Evolutionary conservation across 2,888 invertebrate species (phyloP).

Genomic region (Drymonia ruficornis): DNA sequence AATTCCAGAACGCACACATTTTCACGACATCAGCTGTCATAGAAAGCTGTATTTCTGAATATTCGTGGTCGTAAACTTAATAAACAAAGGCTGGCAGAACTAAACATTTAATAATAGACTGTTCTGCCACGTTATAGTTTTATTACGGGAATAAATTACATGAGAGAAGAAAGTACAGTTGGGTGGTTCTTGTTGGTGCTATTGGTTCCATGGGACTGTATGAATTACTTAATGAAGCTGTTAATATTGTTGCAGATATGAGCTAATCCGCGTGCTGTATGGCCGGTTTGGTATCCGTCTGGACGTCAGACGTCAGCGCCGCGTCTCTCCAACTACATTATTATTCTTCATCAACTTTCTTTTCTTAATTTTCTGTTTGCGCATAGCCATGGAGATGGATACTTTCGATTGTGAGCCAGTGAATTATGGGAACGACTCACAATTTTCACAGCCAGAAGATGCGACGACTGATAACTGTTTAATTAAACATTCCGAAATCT

Average conservation of each 20-base stretch:
- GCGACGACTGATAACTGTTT: not conserved
- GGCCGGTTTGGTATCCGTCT: constrained; percentile 41
- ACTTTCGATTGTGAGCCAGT: constrained; percentile 40
- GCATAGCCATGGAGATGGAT: constrained; percentile 26
- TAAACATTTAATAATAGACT: constrained; percentile 20
- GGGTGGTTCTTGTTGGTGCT: not conserved
- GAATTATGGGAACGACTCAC: constrained; percentile 42
- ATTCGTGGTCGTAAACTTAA: constrained; percentile 26
- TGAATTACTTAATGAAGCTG: too few species aligned
- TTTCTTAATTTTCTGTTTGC: constrained; percentile 59
- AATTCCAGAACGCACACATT: constrained; percentile 26
- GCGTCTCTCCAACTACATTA: constrained; percentile 36
- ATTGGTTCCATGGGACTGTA: too few species aligned
- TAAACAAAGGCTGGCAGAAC: constrained; percentile 25
- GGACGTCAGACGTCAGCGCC: constrained; percentile 21
- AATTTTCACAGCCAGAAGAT: constrained; percentile 25
- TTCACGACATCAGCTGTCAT: constrained; percentile 22
- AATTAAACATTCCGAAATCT: not conserved
- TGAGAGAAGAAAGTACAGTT: not conserved
- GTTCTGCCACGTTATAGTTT: constrained; percentile 20
- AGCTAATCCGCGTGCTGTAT: constrained; percentile 13
- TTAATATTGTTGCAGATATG: constrained; percentile 9
- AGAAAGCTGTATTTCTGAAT: constrained; percentile 32
- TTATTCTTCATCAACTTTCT: constrained; percentile 63
- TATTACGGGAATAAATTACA: constrained; percentile 13